Evolutionary conservation across 2,888 invertebrate genomes (phyloP), one percentile per base, ranked within the genome.

Genomic region (Auanema freiburgensis): DNA sequence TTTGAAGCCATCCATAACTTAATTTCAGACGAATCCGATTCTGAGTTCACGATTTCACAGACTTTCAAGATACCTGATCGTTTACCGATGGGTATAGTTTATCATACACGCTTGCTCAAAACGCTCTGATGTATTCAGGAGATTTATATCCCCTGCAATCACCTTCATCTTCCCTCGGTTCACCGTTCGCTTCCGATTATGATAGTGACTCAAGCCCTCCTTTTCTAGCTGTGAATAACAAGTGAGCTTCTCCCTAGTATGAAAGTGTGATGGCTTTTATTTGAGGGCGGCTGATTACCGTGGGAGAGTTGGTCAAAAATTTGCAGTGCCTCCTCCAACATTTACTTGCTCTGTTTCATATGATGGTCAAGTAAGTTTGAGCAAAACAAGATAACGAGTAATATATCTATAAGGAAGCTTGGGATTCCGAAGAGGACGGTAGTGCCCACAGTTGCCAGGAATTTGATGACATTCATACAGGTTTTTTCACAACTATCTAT

Each of bases 311-410:
- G 61, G 74, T 21, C 67, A 71, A 52, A 50, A 71, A 2, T 72
- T 79, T 49, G 76, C 75, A 14, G 67, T 70, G 8, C 73, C 71
- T 0, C 67, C 80, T 1, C 80, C 80, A 1, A 75, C 77, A 2
- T 81, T 81, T 68, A 79, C 80, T 23, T 79, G 81, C 21, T 80
- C 80, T 23, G 76, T 81, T 12, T 72, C 72, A 14, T 79, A 78
- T 56, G 81, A 81, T 63, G 79, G 79, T 3, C 71, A 69, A 67
- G 52, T 52, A 8, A 8, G 24, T n/a, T 2, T 33, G 3, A 8
- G 3, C 11, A 46, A 46, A 46, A n/a, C n/a, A 46, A 46, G 46
- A 8, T 1, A 2, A 0, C 16, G 0, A 8, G 16, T 2, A 46
- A 46, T 8, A 46, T 50, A 8, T 8, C 23, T 46, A 60, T 18